Base-by-base conservation (phyloP, 2,888 invertebrate species). In the Mythimna albipuncta region DNA sequence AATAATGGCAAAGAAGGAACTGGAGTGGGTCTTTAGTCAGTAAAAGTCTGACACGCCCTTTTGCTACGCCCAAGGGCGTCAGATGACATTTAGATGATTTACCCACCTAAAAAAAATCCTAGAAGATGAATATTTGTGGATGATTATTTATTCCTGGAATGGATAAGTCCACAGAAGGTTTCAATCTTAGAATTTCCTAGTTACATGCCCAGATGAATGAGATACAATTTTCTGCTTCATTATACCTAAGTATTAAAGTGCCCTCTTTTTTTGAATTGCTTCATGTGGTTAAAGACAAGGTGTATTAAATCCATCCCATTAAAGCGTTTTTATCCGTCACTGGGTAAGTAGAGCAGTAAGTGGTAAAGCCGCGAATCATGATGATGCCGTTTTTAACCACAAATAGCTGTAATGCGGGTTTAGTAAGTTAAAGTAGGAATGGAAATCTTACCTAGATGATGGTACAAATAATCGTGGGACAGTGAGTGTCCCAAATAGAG, bases 281-380 rank as follows among this genome's bases (percentile, higher is more conserved):
- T 41, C 62, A 67, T 69, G 66, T 54, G 78, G 65, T 69, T 47
- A 13, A 73, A 70, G 55, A 38, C 55, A 52, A 57, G 38, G 55
- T 58, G 61, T 70, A 69, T 63, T 65, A 70, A 68, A 72, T 47
- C 54, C 76, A 72, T 62, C 63, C 73, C 47, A 65, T 71, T 58
- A 68, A 50, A 72, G 58, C 52, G 57, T 78, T 85, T 79, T 76
- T 75, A 81, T 71, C 69, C 78, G 64, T 75, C 74, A 75, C 62
- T 79, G 70, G 70, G 73, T 70, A 79, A 82, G 69, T 81, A 70
- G 81, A 62, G 41, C 76, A 73, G 75, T 73, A 81, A 84, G 71
- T 75, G 80, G 77, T 83, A 70, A 74, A 70, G 70, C 85, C 83
- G 58, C 72, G 67, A 77, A 75, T 84, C 67, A 80, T 70, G 81